Evolutionary conservation across 2,888 invertebrate genomes (phyloP).

Genomic region (Agapostemon virescens): DNA sequence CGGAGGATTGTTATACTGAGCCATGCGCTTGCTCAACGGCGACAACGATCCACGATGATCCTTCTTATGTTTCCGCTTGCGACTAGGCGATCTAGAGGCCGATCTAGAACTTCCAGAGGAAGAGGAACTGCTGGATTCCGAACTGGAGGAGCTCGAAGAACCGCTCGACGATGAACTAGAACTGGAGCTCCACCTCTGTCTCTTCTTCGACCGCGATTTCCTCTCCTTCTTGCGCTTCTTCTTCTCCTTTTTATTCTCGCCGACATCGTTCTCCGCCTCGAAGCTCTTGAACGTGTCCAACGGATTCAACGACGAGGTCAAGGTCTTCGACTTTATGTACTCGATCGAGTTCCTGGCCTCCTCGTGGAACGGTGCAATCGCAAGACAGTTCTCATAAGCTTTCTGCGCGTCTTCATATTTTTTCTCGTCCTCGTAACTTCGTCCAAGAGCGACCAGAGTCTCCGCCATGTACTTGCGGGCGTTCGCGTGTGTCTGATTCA

Average conservation of each 20-base stretch:
- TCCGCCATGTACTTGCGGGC: slow-evolving; percentile 97
- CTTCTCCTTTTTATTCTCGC: slow-evolving; percentile 79
- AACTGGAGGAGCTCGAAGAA: slow-evolving; percentile 84
- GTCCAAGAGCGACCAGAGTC: slow-evolving; percentile 93
- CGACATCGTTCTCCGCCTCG: slow-evolving; percentile 75
- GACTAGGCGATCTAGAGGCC: slow-evolving; percentile 75
- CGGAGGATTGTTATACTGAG: slow-evolving; percentile 88
- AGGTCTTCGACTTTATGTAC: slow-evolving; percentile 87
- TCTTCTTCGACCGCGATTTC: slow-evolving; percentile 79
- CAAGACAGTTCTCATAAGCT: slow-evolving; percentile 91
- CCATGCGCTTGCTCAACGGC: slow-evolving; percentile 92
- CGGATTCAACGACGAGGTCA: slow-evolving; percentile 72
- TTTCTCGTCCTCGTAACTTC: slow-evolving; percentile 93
- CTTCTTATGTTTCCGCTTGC: slow-evolving; percentile 78
- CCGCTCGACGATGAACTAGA: slow-evolving; percentile 87
- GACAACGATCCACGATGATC: slow-evolving; percentile 88
- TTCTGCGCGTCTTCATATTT: slow-evolving; percentile 92
- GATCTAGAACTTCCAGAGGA: slow-evolving; percentile 79
- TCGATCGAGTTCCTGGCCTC: slow-evolving; percentile 93
- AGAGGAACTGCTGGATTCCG: slow-evolving; percentile 83
- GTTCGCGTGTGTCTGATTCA: slow-evolving; percentile 94
- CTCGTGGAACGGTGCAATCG: slow-evolving; percentile 92
- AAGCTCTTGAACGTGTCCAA: slow-evolving; percentile 76
- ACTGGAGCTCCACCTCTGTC: slow-evolving; percentile 81
- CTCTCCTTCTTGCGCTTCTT: slow-evolving; percentile 80